phyloP scores from a whole-genome alignment of 2,888 invertebrate genomes.

The Rotaria socialis region DNA sequence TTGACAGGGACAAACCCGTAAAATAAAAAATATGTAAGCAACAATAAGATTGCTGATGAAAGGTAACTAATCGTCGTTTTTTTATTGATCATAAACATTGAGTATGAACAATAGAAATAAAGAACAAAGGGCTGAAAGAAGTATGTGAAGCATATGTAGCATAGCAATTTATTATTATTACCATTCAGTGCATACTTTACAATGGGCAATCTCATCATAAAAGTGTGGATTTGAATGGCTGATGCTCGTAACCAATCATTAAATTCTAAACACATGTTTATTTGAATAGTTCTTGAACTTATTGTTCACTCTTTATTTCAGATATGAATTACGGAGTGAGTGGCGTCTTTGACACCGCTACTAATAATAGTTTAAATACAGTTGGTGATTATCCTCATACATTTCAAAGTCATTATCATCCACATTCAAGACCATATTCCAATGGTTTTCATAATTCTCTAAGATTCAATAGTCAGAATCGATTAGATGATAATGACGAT shows the following conservation, averaged over 20 bases:
- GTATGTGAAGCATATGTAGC: not conserved
- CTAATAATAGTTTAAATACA: not conserved
- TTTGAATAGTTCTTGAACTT: not conserved
- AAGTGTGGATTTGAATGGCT: not conserved
- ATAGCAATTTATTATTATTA: not conserved
- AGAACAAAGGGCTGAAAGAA: not conserved
- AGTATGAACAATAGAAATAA: not conserved
- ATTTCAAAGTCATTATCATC: not conserved
- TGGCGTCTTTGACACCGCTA: not conserved
- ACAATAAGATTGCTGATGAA: not conserved
- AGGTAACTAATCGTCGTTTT: not conserved
- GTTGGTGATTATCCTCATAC: not conserved
- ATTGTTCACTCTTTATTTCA: not conserved
- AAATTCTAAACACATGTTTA: constrained; percentile 7
- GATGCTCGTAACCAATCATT: not conserved
- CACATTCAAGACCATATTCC: not conserved
- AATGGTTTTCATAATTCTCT: not conserved
- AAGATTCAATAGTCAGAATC: not conserved
- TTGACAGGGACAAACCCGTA: not conserved
- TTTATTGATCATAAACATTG: not conserved
- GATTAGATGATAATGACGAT: not conserved
- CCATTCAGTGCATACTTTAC: not conserved
- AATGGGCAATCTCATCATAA: not conserved
- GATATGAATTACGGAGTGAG: not conserved
- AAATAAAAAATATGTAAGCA: not conserved